Percentiles rank a stretch among this genome's conserved stretches.
These are phyloP conservation scores for Mycetomoellerius zeteki DNA, from an alignment of 1,140 invertebrate species.

Conservation along the genomic window DNA sequence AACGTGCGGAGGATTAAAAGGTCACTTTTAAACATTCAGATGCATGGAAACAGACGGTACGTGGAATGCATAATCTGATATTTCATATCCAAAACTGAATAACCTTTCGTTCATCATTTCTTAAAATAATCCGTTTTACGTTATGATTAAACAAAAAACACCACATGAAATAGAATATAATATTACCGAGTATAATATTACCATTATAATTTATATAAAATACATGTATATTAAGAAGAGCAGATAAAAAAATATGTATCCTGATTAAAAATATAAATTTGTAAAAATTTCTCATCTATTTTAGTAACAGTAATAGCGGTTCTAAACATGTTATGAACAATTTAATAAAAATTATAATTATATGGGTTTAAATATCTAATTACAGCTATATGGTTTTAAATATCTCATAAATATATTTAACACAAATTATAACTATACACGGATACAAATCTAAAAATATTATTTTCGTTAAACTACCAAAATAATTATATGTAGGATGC, in stretches of 20 bases:
- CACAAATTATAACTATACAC: no score
- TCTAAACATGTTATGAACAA: background rate
- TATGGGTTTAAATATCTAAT: background rate
- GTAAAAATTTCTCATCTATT: background rate
- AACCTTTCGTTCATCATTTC: conserved; percentile 16
- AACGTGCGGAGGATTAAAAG: background rate
- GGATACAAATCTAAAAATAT: no score
- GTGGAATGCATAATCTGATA: conserved; percentile 13
- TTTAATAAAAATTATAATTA: background rate
- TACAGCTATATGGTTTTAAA: background rate
- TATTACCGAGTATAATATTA: background rate
- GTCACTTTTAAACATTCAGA: conserved; percentile 39
- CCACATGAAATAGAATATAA: background rate
- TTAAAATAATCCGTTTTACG: background rate
- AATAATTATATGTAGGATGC: no score
- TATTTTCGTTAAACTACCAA: background rate
- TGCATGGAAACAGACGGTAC: conserved; percentile 2
- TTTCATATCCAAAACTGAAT: conserved; percentile 20
- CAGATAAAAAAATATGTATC: background rate
- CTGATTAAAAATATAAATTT: background rate
- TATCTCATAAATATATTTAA: no score
- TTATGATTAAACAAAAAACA: background rate
- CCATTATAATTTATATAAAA: background rate
- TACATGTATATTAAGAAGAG: background rate
- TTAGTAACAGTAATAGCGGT: background rate